Evolutionary conservation across 2,888 invertebrate species (phyloP), one percentile per base, ranked within the genome.

Genomic region (Lymantria monacha): DNA sequence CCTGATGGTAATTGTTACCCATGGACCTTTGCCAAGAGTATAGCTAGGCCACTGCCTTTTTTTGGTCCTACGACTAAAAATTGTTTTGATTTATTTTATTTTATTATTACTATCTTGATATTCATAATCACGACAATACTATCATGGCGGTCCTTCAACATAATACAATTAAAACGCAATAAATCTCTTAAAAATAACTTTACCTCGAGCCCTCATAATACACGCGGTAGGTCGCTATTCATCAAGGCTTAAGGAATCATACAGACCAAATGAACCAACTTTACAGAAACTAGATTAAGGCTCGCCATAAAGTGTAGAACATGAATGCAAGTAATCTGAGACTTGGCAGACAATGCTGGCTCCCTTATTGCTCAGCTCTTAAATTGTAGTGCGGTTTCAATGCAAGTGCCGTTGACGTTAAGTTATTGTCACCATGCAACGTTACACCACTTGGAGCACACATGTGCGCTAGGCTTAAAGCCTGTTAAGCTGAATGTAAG

Each of bases 281-380:
- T 67, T 60, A 69, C 65, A 70, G 65, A 72, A 76, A 76, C 77
- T 82, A 78, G 75, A 78, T 75, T 76, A 73, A 74, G 67, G 75
- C 72, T 66, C 63, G 70, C 5, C 74, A 77, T 83, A 84, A 85
- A 80, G 78, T 79, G 52, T 65, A 69, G 75, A 70, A 68, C 76
- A 79, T 81, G 80, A 81, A 87, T 79, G 75, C 81, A 77, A 22
- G 86, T 87, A 90, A 87, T 86, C 74, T 76, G 83, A 89, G 83
- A 81, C 80, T 74, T 74, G 70, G 76, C 81, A 82, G 81, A 87
- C 84, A 86, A 88, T 86, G 82, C 81, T 72, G 79, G 79, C 81
- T 84, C 85, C 87, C 86, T 88, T 91, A 90, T 88, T 86, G 86
- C 89, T 83, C 76, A 76, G 88, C 85, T 85, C 88, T 88, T 91